phyloP scores from a whole-genome alignment of 2,113 vertebrate genomes.

The Dermatemys mawii region DNA sequence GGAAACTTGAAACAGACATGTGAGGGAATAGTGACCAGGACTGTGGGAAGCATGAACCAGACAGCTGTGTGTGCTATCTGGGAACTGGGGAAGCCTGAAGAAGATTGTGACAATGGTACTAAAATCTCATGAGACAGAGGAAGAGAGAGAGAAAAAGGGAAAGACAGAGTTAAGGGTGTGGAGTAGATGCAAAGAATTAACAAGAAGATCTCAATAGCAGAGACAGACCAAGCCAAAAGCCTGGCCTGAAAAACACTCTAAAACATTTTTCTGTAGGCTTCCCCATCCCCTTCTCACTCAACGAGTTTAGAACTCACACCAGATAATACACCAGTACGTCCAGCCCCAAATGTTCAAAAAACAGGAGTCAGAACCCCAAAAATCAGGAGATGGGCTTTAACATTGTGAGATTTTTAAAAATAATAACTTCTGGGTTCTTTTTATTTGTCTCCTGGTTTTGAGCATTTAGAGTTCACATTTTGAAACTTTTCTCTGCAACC shows the following conservation, averaged over 20 bases:
- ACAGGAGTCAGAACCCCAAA: neutral
- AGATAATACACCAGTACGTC: neutral
- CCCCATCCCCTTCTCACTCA: neutral
- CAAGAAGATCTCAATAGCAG: neutral
- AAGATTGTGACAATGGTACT: neutral
- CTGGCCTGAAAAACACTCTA: neutral
- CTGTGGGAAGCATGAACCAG: too few relatives aligned
- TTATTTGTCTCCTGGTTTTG: neutral
- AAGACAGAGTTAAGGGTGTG: neutral
- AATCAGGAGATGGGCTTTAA: neutral
- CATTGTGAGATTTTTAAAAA: neutral
- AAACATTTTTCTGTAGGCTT: neutral
- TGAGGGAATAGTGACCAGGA: too few relatives aligned
- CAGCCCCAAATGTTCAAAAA: neutral
- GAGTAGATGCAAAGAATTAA: too few relatives aligned
- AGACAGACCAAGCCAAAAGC: neutral
- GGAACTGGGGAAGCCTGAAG: neutral
- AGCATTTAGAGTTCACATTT: constrained; percentile 9
- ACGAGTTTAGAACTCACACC: neutral
- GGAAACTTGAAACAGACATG: too few relatives aligned
- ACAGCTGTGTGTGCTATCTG: neutral
- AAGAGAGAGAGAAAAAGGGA: neutral
- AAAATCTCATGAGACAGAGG: neutral
- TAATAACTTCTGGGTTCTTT: neutral
- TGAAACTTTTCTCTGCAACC: neutral